Evolutionary conservation across 2,113 vertebrate genomes (phyloP), one percentile per base, ranked within the genome.

Genomic region (Toxotes jaculatrix): DNA sequence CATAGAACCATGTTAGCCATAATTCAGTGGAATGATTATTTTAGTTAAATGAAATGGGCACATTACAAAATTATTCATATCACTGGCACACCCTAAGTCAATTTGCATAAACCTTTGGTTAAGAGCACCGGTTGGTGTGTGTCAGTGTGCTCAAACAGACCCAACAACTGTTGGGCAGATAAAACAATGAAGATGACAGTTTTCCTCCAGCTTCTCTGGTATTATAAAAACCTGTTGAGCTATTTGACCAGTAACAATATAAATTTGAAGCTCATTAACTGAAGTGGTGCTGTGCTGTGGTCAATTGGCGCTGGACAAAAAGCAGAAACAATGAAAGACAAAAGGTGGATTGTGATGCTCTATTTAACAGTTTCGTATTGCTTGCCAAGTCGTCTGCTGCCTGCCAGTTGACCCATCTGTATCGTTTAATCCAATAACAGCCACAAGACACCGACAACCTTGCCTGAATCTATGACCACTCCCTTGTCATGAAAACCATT

Each of bases 381-480:
- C 32, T 63, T 74, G 84, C 82, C 83, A 85, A 71, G 42, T 79
- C 40, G 68, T 45, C 77, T 59, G 55, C 49, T 36, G 74, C 38
- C 61, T 77, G 66, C 57, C 87, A 67, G 71, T 75, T 47, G 71
- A 82, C 51, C 73, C 68, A 36, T 61, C 63, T 77, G 62, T 13
- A 82, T 65, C 53, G 56, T 87, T 88, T 74, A 62, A 82, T 80
- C 59, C 72, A 80, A 77, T 74, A 67, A 71, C 59, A 70, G 80
- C 40, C 49, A 72, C 56, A 47, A 80, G 63, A 80, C 40, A 74
- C 1, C 14, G 47, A 66, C 63, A 67, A 61, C 34, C 21, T 40
- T 31, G 36, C 55, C 49, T 40, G 63, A 53, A 69, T 31, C 23
- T 16, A 61, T 49, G n/a, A 10, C 27, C 45, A 21, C 42, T 66